Conservation (phyloP, 2,888 invertebrate species). For the Agriopis marginaria region DNA sequence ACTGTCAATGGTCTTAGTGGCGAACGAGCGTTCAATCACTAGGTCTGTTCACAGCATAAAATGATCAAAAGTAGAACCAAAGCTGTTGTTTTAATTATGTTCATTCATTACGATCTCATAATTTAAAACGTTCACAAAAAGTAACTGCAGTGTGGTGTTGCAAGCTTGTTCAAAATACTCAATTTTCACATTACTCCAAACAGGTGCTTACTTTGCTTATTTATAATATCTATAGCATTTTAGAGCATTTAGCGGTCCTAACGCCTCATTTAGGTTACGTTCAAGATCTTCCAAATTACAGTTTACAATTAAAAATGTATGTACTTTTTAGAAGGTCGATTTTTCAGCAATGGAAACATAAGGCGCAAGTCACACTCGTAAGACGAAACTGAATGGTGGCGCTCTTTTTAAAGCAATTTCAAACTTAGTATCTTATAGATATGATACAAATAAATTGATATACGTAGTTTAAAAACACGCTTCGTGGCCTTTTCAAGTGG, state of each 20-base stretch:
- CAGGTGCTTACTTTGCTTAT: conserved; percentile 71
- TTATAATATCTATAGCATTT: conserved; percentile 73
- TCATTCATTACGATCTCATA: no score
- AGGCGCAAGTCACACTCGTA: no score
- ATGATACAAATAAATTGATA: no score
- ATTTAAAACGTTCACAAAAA: not conserved
- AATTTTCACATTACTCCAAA: not conserved
- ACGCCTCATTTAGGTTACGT: conserved; percentile 11
- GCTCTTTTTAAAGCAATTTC: no score
- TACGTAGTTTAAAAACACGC: no score
- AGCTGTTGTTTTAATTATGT: no score
- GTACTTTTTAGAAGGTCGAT: not conserved
- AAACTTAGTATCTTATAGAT: no score
- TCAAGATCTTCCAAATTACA: not conserved
- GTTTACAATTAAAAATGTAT: not conserved
- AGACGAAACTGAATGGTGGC: no score
- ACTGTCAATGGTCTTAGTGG: no score
- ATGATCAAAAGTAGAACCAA: not conserved
- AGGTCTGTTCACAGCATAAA: not conserved
- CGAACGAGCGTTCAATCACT: no score
- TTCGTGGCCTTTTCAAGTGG: no score
- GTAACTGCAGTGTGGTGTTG: not conserved
- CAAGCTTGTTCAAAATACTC: not conserved
- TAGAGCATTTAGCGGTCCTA: conserved; percentile 77
- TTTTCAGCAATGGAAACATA: not conserved